Evolutionary conservation across 1,140 invertebrate genomes (phyloP).

Genomic region (Steinernema feltiae): DNA sequence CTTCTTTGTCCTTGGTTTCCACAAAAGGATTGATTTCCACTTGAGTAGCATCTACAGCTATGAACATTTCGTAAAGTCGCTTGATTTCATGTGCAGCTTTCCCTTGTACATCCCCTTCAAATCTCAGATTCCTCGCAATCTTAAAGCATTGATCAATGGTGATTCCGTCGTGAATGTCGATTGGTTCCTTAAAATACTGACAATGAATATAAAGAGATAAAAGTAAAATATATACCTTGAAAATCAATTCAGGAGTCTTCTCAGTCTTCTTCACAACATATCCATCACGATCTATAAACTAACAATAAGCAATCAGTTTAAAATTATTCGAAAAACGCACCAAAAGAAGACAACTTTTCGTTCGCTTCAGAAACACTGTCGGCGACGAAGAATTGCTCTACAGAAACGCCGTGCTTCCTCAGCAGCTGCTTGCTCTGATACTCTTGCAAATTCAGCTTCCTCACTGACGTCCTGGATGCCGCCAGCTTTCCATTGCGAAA

Average conservation of each 20-base stretch:
- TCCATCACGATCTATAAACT: slow-evolving; percentile 77
- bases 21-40: slow-evolving; percentile 98
- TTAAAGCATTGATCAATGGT: slow-evolving; percentile 71
- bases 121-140: slow-evolving; percentile 80
- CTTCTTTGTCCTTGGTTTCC: slow-evolving; percentile 76
- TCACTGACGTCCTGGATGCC: neutral
- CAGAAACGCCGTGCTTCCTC: slow-evolving; percentile 75
- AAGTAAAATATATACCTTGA: slow-evolving; percentile 61
- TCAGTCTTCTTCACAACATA: slow-evolving; percentile 98
- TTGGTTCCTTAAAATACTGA: slow-evolving; percentile 65
- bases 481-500: too few species aligned
- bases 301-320: neutral
- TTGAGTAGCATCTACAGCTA: slow-evolving; percentile 89
- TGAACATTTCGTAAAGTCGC: slow-evolving; percentile 83
- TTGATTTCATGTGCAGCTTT: slow-evolving; percentile 81
- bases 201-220: too few species aligned
- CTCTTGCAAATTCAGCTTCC: slow-evolving; percentile 84
- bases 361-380: slow-evolving; percentile 69
- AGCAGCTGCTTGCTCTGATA: slow-evolving; percentile 94
- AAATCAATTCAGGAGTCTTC: slow-evolving; percentile 82
- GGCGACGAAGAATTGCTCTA: slow-evolving; percentile 86
- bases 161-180: slow-evolving; percentile 77
- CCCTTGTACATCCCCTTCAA: slow-evolving; percentile 68
- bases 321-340: too few species aligned
- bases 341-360: slow-evolving; percentile 69